A percentile compares a stretch with the other conserved stretches of the same genome.
phyloP scores from a whole-genome alignment of 2,113 vertebrate species.

The Colaptes auratus region DNA sequence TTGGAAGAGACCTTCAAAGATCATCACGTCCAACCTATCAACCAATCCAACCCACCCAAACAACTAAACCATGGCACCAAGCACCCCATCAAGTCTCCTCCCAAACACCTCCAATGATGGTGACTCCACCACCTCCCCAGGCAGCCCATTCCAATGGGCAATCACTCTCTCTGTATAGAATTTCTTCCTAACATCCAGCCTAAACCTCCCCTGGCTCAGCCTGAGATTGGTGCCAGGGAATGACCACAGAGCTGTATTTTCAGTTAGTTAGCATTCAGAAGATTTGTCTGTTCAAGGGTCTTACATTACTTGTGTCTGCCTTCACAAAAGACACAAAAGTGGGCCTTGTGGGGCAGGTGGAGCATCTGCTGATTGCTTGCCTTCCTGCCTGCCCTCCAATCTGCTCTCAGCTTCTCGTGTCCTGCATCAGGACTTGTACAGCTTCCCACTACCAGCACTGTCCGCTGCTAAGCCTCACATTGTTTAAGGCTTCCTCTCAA shows the following conservation, averaged over 20 bases:
- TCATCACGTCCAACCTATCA: too few species aligned
- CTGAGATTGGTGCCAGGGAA: background rate
- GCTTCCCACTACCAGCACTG: background rate
- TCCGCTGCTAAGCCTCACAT: background rate
- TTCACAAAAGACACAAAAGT: background rate
- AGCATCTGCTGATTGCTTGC: background rate
- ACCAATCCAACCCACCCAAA: too few species aligned
- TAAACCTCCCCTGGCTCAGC: too few species aligned
- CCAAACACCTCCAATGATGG: too few species aligned
- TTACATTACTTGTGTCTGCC: background rate
- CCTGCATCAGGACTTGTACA: background rate
- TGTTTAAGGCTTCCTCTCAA: conserved; percentile 2
- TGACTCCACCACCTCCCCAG: too few species aligned
- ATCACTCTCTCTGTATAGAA: too few species aligned
- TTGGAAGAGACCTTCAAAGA: too few species aligned
- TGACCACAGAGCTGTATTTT: background rate
- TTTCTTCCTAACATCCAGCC: too few species aligned
- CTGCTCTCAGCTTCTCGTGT: background rate
- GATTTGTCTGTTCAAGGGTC: background rate
- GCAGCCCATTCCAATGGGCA: too few species aligned
- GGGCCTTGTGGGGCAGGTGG: background rate
- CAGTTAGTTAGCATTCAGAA: background rate
- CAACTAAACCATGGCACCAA: too few species aligned
- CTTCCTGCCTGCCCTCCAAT: rapidly evolving
- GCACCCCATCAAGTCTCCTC: too few species aligned